Evolutionary conservation across 2,888 invertebrate genomes (phyloP).

Genomic region (Lepetodrilus schrolli): DNA sequence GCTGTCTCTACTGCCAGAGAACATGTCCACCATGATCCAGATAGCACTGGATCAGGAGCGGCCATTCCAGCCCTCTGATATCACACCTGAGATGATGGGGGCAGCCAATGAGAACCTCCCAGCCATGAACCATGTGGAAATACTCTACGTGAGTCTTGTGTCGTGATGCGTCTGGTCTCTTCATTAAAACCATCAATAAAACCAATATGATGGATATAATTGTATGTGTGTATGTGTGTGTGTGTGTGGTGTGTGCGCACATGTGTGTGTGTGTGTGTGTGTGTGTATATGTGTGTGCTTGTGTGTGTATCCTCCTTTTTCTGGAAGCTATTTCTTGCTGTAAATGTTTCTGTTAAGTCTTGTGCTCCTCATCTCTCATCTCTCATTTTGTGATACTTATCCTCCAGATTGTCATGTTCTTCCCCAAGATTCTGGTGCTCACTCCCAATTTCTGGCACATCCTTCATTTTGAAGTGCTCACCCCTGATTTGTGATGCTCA

Average conservation of each 20-base stretch:
- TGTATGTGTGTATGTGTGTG: not conserved
- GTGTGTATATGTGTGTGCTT: too few relatives aligned
- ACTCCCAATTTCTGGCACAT: too few relatives aligned
- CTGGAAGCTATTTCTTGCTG: too few relatives aligned
- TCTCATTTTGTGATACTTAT: too few relatives aligned
- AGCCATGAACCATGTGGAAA: conserved; percentile 33
- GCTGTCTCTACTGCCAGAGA: conserved; percentile 29
- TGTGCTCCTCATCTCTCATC: too few relatives aligned
- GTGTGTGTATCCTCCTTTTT: too few relatives aligned
- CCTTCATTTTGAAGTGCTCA: too few relatives aligned
- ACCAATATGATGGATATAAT: not conserved
- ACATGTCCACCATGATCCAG: conserved; percentile 26
- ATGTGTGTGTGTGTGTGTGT: not conserved
- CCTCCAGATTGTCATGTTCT: too few relatives aligned
- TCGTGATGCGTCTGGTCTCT: not conserved
- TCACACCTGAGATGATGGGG: conserved; percentile 36
- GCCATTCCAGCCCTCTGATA: conserved; percentile 36
- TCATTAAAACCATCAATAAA: not conserved
- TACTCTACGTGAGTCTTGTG: conserved; percentile 35
- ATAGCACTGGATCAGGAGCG: conserved; percentile 34
- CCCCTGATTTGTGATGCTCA: too few relatives aligned
- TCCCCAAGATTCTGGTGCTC: too few relatives aligned
- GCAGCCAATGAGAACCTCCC: conserved; percentile 27
- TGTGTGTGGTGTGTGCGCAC: not conserved
- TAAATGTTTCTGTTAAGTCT: too few relatives aligned